Conservation (phyloP, 2,797 vertebrate species). For the Dendrocincla fuliginosa region DNA sequence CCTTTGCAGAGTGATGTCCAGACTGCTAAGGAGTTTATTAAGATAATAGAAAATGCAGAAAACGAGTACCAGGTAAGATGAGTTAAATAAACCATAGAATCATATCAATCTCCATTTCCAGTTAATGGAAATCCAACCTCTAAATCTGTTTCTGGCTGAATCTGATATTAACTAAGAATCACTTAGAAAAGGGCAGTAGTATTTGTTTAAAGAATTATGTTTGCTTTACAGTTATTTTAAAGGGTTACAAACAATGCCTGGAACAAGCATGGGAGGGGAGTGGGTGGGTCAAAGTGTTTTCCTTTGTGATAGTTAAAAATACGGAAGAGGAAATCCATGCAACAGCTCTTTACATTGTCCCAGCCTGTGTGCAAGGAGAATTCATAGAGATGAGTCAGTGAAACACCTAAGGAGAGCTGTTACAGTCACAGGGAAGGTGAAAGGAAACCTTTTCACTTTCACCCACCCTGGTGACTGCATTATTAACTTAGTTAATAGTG, state of each 20-base stretch:
- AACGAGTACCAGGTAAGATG: slow-evolving; percentile 91
- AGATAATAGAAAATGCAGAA: slow-evolving; percentile 92
- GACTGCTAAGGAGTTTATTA: slow-evolving; percentile 93
- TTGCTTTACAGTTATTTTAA: not conserved
- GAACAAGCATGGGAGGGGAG: not conserved
- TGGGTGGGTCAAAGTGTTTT: not conserved
- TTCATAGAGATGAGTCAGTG: not conserved
- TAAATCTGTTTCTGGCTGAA: not conserved
- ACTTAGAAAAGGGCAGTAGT: not conserved
- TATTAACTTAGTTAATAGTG: not conserved
- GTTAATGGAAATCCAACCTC: not conserved
- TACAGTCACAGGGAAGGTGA: fast-evolving
- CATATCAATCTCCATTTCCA: not conserved
- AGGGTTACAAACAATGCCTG: not conserved
- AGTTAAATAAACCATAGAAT: not conserved
- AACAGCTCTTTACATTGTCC: not conserved
- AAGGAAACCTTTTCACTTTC: not conserved
- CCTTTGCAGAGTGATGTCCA: slow-evolving; percentile 86
- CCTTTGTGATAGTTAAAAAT: not conserved
- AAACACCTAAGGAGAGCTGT: not conserved
- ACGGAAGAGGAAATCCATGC: not conserved
- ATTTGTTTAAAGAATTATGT: not conserved
- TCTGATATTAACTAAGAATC: not conserved
- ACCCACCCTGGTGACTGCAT: not conserved
- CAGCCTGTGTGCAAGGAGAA: not conserved